These are phyloP conservation scores for Sapayoa aenigma DNA, from an alignment of 2,113 vertebrate genomes.

Conservation along the genomic window DNA sequence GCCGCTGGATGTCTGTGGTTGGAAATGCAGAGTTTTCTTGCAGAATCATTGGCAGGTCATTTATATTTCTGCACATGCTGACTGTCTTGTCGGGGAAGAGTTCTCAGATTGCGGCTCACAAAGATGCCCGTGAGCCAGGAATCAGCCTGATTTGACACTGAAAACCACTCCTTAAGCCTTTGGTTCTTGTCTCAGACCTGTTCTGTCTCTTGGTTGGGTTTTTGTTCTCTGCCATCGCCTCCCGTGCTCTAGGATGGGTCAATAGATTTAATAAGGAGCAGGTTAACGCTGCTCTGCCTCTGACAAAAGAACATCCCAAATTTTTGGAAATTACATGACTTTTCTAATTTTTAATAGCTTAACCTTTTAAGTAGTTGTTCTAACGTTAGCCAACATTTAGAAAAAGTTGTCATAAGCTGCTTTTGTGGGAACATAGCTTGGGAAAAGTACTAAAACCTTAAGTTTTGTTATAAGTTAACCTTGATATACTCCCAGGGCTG, in stretches of 20 bases:
- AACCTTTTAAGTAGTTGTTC: not conserved
- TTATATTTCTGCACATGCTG: not conserved
- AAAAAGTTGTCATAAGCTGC: not conserved
- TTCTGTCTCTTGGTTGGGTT: not conserved
- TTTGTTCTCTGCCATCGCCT: not conserved
- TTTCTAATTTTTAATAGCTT: not conserved
- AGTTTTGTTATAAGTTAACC: not conserved
- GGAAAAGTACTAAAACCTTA: not conserved
- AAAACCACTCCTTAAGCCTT: not conserved
- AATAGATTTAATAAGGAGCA: not conserved
- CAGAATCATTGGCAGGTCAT: not conserved
- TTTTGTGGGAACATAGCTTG: not conserved
- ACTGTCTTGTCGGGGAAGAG: not conserved
- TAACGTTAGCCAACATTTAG: not conserved
- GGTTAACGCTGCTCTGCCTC: not conserved
- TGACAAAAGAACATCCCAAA: not conserved
- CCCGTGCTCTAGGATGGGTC: accelerated
- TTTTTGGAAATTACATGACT: not conserved
- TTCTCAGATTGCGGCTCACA: not conserved
- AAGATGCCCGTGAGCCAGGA: not conserved
- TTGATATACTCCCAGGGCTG: not conserved
- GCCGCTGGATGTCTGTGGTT: too few species aligned
- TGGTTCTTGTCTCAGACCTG: not conserved
- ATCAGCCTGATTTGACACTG: not conserved
- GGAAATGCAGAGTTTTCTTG: not conserved